Evolutionary conservation across 1,140 invertebrate genomes (phyloP).

Genomic region (Hormaphis cornu): DNA sequence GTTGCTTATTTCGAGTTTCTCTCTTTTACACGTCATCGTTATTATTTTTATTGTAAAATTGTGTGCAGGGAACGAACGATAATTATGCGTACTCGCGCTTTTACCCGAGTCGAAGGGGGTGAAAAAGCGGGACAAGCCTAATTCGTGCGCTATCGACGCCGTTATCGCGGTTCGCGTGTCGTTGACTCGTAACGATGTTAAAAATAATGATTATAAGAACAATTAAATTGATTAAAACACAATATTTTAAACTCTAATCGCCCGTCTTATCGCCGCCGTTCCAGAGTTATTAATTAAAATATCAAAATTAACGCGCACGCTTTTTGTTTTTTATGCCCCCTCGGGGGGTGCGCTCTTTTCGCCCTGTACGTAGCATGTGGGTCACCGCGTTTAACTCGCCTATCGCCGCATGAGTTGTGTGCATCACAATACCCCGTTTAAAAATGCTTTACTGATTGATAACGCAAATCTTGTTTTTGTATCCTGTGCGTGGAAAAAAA

Average conservation of each 20-base stretch:
- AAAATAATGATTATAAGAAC: slow-evolving; percentile 20
- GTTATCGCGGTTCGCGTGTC: slow-evolving; percentile 27
- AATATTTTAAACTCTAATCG: slow-evolving; percentile 30
- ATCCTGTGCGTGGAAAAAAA: too few relatives aligned
- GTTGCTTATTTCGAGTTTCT: too few relatives aligned
- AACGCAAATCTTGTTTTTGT: too few relatives aligned
- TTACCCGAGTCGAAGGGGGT: neutral
- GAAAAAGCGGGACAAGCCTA: slow-evolving; percentile 18
- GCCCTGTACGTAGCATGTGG: too few relatives aligned
- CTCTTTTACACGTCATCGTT: too few relatives aligned
- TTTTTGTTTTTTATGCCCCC: neutral
- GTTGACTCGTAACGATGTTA: slow-evolving; percentile 18
- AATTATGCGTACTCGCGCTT: neutral
- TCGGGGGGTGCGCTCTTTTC: neutral
- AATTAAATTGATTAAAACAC: slow-evolving; percentile 33
- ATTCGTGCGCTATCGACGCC: slow-evolving; percentile 24
- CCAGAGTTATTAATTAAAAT: slow-evolving; percentile 31
- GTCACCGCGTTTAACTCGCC: too few relatives aligned
- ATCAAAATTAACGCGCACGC: slow-evolving; percentile 13
- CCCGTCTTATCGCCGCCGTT: slow-evolving; percentile 16
- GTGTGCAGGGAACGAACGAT: neutral
- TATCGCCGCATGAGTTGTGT: too few relatives aligned
- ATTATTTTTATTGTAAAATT: neutral
- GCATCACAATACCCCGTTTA: too few relatives aligned
- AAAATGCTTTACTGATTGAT: too few relatives aligned